Conservation (phyloP, 2,113 vertebrate species). For the Synchiropus splendidus region DNA sequence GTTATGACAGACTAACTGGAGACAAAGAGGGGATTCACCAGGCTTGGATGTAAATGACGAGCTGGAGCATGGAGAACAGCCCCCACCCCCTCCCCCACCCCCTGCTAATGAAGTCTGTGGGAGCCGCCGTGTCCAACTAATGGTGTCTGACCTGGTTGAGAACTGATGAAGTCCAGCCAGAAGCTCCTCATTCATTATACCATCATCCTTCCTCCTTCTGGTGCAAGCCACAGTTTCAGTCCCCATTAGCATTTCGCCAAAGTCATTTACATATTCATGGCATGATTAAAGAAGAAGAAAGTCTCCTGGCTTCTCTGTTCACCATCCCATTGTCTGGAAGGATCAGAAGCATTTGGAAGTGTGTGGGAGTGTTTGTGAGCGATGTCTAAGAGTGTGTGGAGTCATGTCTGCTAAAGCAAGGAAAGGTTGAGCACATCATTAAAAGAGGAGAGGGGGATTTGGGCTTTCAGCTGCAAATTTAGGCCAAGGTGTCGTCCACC, state of each 20-base stretch:
- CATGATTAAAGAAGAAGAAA: conserved; percentile 73
- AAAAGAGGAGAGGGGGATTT: conserved; percentile 11
- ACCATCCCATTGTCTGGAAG: conserved; percentile 38
- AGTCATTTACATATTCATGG: conserved; percentile 74
- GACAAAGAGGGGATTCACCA: conserved; percentile 28
- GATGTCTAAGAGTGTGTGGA: conserved; percentile 16
- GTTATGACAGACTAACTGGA: conserved; percentile 26
- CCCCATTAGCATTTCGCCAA: conserved; percentile 68
- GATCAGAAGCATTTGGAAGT: conserved; percentile 33
- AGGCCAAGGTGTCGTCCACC: conserved; percentile 39
- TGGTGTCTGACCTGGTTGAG: conserved; percentile 21
- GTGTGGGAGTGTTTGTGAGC: conserved; percentile 32
- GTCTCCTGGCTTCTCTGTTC: conserved; percentile 60
- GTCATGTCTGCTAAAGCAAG: conserved; percentile 21
- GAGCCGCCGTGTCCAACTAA: conserved; percentile 23
- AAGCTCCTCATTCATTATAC: conserved; percentile 13
- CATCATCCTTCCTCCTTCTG: conserved; percentile 20
- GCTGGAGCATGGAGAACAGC: conserved; percentile 10
- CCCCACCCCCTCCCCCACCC: conserved; percentile 19
- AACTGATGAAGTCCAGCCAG: conserved; percentile 22
- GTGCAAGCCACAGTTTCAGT: conserved; percentile 47
- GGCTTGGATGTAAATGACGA: conserved; percentile 22
- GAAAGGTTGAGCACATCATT: conserved; percentile 32
- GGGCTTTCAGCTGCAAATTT: conserved; percentile 62
- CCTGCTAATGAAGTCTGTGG: conserved; percentile 36